These are phyloP conservation scores for Dissostichus mawsoni DNA, from an alignment of 2,113 vertebrate genomes.

Conservation along the genomic window DNA sequence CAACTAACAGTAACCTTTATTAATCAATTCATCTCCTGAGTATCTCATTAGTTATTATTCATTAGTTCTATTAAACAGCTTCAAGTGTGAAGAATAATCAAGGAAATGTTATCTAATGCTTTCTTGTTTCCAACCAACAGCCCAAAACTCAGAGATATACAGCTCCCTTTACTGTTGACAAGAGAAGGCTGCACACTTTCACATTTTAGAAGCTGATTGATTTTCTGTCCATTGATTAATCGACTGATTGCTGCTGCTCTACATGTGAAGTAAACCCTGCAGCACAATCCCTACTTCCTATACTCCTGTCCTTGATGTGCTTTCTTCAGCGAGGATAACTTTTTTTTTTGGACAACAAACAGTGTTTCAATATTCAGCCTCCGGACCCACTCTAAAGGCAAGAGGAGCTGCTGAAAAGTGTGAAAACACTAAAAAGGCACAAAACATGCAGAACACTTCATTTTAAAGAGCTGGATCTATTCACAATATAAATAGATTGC, in stretches of 20 bases:
- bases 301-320: conserved; percentile 23
- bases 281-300: background rate
- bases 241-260: background rate
- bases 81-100: background rate
- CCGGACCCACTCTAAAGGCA: conserved; percentile 6
- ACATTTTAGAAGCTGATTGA: background rate
- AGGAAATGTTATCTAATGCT: background rate
- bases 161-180: background rate
- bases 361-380: conserved; percentile 10
- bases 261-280: conserved; percentile 1
- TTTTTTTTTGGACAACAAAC: conserved; percentile 30
- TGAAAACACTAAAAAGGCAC: background rate
- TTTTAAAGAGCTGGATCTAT: background rate
- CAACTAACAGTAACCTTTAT: background rate
- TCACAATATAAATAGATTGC: conserved; percentile 1
- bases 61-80: background rate
- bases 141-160: background rate
- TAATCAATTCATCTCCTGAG: background rate
- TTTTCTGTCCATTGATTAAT: background rate
- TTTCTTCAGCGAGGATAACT: background rate
- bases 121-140: background rate
- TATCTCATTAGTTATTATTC: background rate
- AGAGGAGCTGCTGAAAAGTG: background rate
- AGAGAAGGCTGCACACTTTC: background rate
- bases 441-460: background rate